phyloP scores from a whole-genome alignment of 2,113 vertebrate species.

The Lates calcarifer region DNA sequence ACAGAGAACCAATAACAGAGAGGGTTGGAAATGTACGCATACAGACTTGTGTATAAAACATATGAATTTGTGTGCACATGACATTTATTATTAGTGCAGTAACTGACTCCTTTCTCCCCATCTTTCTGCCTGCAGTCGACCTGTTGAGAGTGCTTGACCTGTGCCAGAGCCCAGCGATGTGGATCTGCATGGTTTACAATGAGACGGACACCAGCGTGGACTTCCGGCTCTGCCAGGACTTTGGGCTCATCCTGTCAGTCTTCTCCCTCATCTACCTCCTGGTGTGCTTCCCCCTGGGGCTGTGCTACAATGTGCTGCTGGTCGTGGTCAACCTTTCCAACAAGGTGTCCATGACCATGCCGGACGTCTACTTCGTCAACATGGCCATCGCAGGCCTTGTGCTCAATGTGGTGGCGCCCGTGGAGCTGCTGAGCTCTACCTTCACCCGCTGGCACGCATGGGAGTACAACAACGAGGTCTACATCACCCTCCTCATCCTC shows the following conservation, averaged over 20 bases:
- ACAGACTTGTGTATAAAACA: background rate
- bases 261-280: conserved; percentile 95
- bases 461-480: conserved; percentile 91
- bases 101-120: conserved; percentile 24
- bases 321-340: conserved; percentile 94
- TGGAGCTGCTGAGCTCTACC: conserved; percentile 90
- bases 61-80: background rate
- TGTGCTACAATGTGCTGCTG: conserved; percentile 93
- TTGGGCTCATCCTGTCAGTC: conserved; percentile 90
- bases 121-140: conserved; percentile 78
- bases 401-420: conserved; percentile 90
- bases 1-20: conserved; percentile 6
- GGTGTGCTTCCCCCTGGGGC: conserved; percentile 92
- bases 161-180: conserved; percentile 88
- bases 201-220: conserved; percentile 85
- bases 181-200: conserved; percentile 93
- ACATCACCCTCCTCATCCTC: conserved; percentile 93
- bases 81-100: background rate
- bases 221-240: conserved; percentile 91
- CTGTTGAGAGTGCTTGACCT: conserved; percentile 77
- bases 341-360: conserved; percentile 97
- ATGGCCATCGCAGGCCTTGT: conserved; percentile 95
- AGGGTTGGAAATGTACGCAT: background rate
- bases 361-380: conserved; percentile 98
- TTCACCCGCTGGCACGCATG: conserved; percentile 91